Conservation (phyloP, 2,113 vertebrate genomes). For the Candoia aspera region DNA sequence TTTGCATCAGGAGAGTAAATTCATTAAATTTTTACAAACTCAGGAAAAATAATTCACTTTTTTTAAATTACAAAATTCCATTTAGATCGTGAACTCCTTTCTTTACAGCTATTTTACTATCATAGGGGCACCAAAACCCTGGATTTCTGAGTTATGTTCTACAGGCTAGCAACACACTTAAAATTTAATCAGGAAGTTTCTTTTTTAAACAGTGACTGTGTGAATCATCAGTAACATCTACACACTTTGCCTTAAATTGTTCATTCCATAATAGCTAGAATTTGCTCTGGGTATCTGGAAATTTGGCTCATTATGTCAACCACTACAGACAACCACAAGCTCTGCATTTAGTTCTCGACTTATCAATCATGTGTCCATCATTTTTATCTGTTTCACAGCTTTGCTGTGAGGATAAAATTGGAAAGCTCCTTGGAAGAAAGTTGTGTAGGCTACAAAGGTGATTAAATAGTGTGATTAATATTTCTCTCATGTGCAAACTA, state of each 20-base stretch:
- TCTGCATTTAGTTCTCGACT: neutral
- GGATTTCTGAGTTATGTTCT: neutral
- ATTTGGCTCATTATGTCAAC: neutral
- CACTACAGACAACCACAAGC: neutral
- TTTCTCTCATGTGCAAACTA: neutral
- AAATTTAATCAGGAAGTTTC: neutral
- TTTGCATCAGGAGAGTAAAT: neutral
- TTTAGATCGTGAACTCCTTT: neutral
- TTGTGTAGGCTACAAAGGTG: neutral
- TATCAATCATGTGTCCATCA: neutral
- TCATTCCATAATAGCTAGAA: neutral
- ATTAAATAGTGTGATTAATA: slow-evolving; percentile 3
- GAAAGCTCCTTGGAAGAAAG: neutral
- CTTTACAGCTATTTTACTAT: neutral
- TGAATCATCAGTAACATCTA: neutral
- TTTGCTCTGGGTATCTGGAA: neutral
- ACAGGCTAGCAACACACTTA: neutral
- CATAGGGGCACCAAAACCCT: neutral
- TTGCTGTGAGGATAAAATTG: neutral
- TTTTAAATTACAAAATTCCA: neutral
- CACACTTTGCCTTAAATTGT: neutral
- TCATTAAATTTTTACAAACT: neutral
- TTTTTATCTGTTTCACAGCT: neutral
- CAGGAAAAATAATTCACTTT: neutral
- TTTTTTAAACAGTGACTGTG: neutral